Evolutionary conservation across 2,113 vertebrate species (phyloP), one percentile per base, ranked within the genome.

Genomic region (Rhinolophus sinicus): DNA sequence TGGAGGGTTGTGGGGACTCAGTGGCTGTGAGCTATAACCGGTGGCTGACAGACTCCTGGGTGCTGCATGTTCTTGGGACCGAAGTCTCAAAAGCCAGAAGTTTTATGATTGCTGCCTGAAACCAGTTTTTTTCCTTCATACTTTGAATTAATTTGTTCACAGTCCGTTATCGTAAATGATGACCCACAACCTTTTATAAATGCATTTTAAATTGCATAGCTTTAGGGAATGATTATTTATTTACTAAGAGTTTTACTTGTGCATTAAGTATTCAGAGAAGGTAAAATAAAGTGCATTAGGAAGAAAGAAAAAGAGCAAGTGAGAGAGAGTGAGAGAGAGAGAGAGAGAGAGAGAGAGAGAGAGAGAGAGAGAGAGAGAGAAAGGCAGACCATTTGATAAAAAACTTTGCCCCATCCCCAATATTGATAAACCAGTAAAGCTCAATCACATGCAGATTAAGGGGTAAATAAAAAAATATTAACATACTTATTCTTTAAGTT

Each of bases 131-230:
- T 97, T 95, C 97, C 89, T 91, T 93, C 86, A 40, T 95, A 95
- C 56, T 98, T 96, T 97, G 98, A 99, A 98, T 98, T 98, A 98
- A 98, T 98, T 97, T 97, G 96, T 89, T 98, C 97, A 97, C 64
- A 28, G 96, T 97, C 96, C 38, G 97, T 99, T 98, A 97, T 89
- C 94, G 96, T 98, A 98, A 98, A 98, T 97, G 96, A 98, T 97
- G 97, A 96, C 96, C 97, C 65, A 87, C 94, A 98, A 98, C 90
- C 96, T 95, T 97, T 98, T 88, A 97, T 98, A 98, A 98, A 97
- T 97, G 95, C 95, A 97, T 98, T 98, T 98, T 98, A 97, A 98
- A 97, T 98, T 96, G 76, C 70, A 84, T 92, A 90, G 96, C 97
- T 98, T 95, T 95, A 95, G 98, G 97, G 97, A 97, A 97, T 97